phyloP scores from a whole-genome alignment of 2,113 vertebrate genomes.

The Athene noctua region DNA sequence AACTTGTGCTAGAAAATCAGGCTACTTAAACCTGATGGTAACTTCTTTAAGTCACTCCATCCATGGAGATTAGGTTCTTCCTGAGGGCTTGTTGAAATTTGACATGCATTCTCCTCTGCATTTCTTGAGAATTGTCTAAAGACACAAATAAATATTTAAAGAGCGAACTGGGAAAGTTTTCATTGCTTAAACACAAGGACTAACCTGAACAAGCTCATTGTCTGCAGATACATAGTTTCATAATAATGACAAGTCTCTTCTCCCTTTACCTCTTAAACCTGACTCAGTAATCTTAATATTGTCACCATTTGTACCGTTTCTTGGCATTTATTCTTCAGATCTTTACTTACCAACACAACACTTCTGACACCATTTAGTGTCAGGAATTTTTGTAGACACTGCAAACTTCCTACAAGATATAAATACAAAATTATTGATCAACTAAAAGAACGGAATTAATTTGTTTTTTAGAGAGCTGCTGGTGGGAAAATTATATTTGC shows the following conservation, averaged over 20 bases:
- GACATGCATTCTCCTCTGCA: neutral
- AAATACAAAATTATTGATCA: slow-evolving; percentile 14
- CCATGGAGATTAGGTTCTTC: neutral
- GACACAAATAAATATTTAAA: neutral
- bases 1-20: neutral
- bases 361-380: slow-evolving; percentile 98
- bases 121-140: neutral
- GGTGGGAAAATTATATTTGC: neutral
- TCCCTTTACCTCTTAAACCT: neutral
- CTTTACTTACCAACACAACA: slow-evolving; percentile 93
- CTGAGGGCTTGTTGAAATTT: neutral
- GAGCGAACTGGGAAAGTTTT: neutral
- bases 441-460: neutral
- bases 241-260: neutral
- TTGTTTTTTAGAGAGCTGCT: neutral
- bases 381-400: slow-evolving; percentile 96
- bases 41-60: neutral
- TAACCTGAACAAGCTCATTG: neutral
- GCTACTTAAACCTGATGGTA: neutral
- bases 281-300: neutral
- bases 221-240: neutral
- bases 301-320: neutral
- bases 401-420: slow-evolving; percentile 89
- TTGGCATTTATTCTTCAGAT: neutral
- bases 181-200: neutral